Conservation (phyloP, 2,888 invertebrate genomes). For the Oscheius myriophilus region DNA sequence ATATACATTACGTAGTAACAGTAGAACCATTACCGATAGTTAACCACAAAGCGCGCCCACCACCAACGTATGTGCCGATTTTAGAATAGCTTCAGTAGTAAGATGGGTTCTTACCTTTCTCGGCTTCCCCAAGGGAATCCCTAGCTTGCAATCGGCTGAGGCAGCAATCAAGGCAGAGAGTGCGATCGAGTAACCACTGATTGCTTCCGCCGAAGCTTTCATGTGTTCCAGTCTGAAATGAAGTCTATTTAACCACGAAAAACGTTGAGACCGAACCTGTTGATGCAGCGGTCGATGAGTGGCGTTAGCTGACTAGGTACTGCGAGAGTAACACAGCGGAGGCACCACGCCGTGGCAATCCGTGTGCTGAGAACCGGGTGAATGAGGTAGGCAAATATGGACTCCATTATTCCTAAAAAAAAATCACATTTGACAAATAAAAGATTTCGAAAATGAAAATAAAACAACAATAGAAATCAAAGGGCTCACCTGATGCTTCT, state of each 20-base stretch:
- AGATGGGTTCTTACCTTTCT: conserved; percentile 77
- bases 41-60: no score
- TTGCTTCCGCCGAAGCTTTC: conserved; percentile 82
- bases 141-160: conserved; percentile 88
- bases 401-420: conserved; percentile 79
- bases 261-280: conserved; percentile 35
- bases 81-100: no score
- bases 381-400: conserved; percentile 84
- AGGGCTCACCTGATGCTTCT: conserved; percentile 81
- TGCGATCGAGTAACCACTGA: conserved; percentile 86
- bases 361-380: conserved; percentile 94
- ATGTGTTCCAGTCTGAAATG: conserved; percentile 85
- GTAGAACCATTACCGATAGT: no score
- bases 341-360: conserved; percentile 87
- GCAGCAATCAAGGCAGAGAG: conserved; percentile 88
- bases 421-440: not conserved
- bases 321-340: conserved; percentile 83
- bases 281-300: conserved; percentile 80
- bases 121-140: conserved; percentile 94
- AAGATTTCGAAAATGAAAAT: no score
- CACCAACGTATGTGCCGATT: no score
- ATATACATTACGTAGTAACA: not conserved
- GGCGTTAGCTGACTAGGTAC: conserved; percentile 93
- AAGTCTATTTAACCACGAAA: not conserved
- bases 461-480: no score